Evolutionary conservation across 2,113 vertebrate species (phyloP).

Genomic region (Leptobrachium leishanense): DNA sequence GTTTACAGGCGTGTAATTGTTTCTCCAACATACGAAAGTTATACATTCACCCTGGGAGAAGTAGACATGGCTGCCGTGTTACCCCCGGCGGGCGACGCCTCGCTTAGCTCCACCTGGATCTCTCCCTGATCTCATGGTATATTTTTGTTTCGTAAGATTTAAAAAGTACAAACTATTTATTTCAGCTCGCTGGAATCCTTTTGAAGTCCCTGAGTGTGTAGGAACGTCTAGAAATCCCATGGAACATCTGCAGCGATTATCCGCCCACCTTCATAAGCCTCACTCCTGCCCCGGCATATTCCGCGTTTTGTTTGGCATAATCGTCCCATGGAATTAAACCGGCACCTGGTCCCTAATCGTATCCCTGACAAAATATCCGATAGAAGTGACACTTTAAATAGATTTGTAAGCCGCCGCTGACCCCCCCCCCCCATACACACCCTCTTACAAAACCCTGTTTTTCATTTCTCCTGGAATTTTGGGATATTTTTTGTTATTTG

Average conservation of each 20-base stretch:
- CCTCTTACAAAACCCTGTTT: too few relatives aligned
- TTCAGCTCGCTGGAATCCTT: conserved; percentile 5
- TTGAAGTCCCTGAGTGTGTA: conserved; percentile 15
- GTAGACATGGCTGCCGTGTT: too few relatives aligned
- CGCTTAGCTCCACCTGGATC: neutral
- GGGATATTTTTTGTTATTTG: too few relatives aligned
- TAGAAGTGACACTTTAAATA: too few relatives aligned
- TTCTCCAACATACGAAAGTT: too few relatives aligned
- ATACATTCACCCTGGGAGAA: too few relatives aligned
- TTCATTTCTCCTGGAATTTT: too few relatives aligned
- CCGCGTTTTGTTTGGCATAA: neutral
- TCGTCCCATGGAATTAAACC: neutral
- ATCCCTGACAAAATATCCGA: too few relatives aligned
- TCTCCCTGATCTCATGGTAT: neutral
- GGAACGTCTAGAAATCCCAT: neutral
- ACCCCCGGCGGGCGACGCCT: neutral
- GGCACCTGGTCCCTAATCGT: too few relatives aligned
- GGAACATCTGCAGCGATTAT: conserved; percentile 4
- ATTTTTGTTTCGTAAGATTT: conserved; percentile 2
- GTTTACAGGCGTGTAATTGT: too few relatives aligned
- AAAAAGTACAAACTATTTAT: conserved; percentile 19
- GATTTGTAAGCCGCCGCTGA: too few relatives aligned
- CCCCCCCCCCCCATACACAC: too few relatives aligned
- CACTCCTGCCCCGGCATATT: conserved; percentile 18
- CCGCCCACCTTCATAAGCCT: conserved; percentile 7